A percentile compares a stretch with the other conserved stretches of the same genome.
Conservation (phyloP, 92 coral and sea anemone genomes). For the Palythoa grandis region DNA sequence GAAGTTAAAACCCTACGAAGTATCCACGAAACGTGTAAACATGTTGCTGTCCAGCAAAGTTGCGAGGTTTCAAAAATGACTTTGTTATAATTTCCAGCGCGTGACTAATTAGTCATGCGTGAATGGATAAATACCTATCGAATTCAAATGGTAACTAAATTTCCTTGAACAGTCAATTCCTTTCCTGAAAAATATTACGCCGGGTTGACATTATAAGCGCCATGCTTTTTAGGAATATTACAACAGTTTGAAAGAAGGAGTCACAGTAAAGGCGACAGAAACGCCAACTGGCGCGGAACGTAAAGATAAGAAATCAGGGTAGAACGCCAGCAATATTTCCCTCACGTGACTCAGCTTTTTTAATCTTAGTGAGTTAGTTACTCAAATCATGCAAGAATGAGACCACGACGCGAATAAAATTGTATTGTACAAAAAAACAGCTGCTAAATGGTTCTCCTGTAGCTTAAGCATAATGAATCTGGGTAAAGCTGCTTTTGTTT, state of each 20-base stretch:
- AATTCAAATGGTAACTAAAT: constrained; percentile 8
- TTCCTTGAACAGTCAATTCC: constrained; percentile 15
- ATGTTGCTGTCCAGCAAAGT: too few relatives aligned
- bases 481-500: neutral
- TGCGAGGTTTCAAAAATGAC: neutral
- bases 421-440: constrained; percentile 38
- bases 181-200: neutral
- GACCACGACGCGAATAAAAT: neutral
- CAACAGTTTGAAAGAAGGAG: neutral
- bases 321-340: neutral
- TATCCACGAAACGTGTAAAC: too few relatives aligned
- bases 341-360: constrained; percentile 12
- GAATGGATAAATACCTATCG: constrained; percentile 11
- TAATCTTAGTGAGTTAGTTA: too few relatives aligned
- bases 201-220: neutral
- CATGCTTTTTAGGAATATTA: neutral
- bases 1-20: too few relatives aligned
- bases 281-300: neutral
- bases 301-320: neutral
- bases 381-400: constrained; percentile 22
- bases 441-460: neutral
- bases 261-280: neutral
- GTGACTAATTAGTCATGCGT: constrained; percentile 13
- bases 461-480: neutral
- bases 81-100: constrained; percentile 2